A percentile compares a stretch with the other conserved stretches of the same genome.
phyloP scores from a whole-genome alignment of 2,888 invertebrate species.

The Napeogenes sylphis region DNA sequence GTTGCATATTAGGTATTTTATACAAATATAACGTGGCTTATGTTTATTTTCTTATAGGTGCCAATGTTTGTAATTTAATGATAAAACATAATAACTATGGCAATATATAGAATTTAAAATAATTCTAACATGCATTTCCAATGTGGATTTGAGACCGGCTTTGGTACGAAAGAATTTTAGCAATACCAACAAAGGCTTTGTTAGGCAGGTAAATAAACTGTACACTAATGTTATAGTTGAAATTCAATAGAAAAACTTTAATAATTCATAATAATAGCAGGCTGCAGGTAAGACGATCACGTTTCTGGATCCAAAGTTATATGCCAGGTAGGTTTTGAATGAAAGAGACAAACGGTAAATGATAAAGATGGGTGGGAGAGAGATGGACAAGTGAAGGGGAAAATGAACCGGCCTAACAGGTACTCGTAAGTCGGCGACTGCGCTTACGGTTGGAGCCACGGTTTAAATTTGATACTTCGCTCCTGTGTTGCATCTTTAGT shows the following conservation, averaged over 20 bases:
- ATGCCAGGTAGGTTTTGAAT: slow-evolving; percentile 12
- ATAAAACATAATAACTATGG: too few relatives aligned
- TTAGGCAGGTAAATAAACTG: slow-evolving; percentile 4
- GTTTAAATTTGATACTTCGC: too few relatives aligned
- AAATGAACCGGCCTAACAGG: slow-evolving; percentile 39
- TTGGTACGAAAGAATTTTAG: background rate
- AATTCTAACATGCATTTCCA: too few relatives aligned
- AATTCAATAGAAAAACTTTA: slow-evolving; percentile 14
- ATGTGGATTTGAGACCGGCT: too few relatives aligned
- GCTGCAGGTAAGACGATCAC: slow-evolving; percentile 39
- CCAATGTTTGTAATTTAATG: too few relatives aligned
- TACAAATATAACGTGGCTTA: too few relatives aligned
- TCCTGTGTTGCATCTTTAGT: too few relatives aligned
- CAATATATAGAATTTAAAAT: too few relatives aligned
- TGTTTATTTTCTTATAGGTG: too few relatives aligned
- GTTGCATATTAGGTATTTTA: too few relatives aligned
- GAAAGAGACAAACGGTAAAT: slow-evolving; percentile 18
- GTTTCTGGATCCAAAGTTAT: slow-evolving; percentile 21
- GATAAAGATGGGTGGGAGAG: slow-evolving; percentile 19
- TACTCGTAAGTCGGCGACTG: slow-evolving; percentile 30
- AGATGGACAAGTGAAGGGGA: slow-evolving; percentile 22
- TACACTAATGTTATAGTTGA: slow-evolving; percentile 2
- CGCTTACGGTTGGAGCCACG: slow-evolving; percentile 19
- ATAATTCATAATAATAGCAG: slow-evolving; percentile 19
- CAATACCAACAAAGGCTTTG: background rate